phyloP scores from a whole-genome alignment of 2,888 invertebrate species.

The Pollenia griseotomentosa region DNA sequence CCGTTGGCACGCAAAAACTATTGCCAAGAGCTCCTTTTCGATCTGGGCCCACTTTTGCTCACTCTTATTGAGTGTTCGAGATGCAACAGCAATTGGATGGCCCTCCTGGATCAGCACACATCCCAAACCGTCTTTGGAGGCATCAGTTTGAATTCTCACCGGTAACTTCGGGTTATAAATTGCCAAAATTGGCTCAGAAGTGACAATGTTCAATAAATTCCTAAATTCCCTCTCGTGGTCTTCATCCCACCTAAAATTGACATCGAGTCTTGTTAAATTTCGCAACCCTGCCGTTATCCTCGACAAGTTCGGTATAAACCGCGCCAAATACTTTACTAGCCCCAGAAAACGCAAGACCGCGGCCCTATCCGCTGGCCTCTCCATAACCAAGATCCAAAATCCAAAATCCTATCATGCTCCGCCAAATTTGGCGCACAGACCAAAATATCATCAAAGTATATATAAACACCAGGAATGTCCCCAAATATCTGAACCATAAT shows the following conservation, averaged over 20 bases:
- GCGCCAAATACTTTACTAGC: constrained; percentile 31
- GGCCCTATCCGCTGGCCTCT: constrained; percentile 27
- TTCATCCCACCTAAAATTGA: constrained; percentile 50
- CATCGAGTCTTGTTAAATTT: constrained; percentile 47
- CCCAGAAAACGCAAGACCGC: constrained; percentile 56
- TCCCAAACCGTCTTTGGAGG: constrained; percentile 69
- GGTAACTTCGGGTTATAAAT: constrained; percentile 50
- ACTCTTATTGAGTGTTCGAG: no score
- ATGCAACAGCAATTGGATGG: no score
- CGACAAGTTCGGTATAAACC: not conserved
- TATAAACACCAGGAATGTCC: constrained; percentile 77
- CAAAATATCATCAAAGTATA: constrained; percentile 78
- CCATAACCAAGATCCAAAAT: not conserved
- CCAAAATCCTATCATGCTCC: constrained; percentile 26
- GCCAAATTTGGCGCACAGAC: constrained; percentile 7
- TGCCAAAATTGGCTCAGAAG: constrained; percentile 33
- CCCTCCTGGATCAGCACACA: constrained; percentile 52
- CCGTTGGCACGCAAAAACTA: no score
- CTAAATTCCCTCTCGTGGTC: constrained; percentile 28
- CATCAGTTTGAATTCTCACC: constrained; percentile 59
- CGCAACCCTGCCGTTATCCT: constrained; percentile 27
- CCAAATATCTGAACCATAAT: constrained; percentile 75
- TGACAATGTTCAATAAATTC: constrained; percentile 41
- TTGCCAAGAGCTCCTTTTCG: no score
- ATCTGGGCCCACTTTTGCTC: no score